Evolutionary conservation across 2,888 invertebrate genomes (phyloP).

Genomic region (Oconnorella tubifera): DNA sequence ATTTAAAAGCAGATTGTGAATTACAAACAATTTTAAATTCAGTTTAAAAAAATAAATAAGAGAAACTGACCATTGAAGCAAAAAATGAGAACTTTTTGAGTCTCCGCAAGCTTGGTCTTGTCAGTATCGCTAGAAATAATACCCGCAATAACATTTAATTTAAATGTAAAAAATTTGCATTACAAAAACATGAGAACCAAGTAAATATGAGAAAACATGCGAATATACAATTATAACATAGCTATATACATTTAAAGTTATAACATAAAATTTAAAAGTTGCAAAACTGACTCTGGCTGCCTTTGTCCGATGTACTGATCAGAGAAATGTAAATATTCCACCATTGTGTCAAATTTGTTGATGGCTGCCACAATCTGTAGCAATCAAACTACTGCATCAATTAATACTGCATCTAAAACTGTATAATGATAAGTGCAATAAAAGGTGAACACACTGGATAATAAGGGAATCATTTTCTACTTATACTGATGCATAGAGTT

Average conservation of each 20-base stretch:
- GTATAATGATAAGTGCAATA: too few species aligned
- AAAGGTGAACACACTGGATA: too few species aligned
- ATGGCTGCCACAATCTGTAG: conserved; percentile 49
- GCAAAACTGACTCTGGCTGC: conserved; percentile 71
- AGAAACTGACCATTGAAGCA: conserved; percentile 65
- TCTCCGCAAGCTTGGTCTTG: conserved; percentile 65
- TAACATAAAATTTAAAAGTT: neutral
- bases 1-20: too few species aligned
- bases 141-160: neutral
- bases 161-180: too few species aligned
- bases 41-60: conserved; percentile 5
- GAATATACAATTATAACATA: too few species aligned
- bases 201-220: too few species aligned
- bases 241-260: too few species aligned
- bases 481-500: too few species aligned
- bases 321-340: conserved; percentile 95
- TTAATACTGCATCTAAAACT: too few species aligned
- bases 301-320: conserved; percentile 91
- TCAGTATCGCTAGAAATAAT: conserved; percentile 47
- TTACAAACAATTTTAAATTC: too few species aligned
- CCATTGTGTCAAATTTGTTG: conserved; percentile 71
- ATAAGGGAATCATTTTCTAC: too few species aligned
- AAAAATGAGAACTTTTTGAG: conserved; percentile 75
- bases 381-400: neutral
- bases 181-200: too few species aligned